Percentiles rank a stretch among this genome's conserved stretches.
Evolutionary conservation across 2,888 invertebrate genomes (phyloP).

Genomic region (Sinhomidia bicolor): DNA sequence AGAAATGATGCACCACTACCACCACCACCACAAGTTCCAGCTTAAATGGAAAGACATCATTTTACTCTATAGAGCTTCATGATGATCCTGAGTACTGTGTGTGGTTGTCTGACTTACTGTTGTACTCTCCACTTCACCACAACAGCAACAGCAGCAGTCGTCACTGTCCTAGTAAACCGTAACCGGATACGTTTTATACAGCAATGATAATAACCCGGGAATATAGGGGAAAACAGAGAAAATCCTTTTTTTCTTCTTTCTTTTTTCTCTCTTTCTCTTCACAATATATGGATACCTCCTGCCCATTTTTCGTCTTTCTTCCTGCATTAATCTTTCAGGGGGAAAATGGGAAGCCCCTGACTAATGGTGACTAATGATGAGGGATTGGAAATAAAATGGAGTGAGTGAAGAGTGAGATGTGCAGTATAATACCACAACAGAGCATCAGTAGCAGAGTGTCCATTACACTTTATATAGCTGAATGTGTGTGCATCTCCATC

Average conservation of each 20-base stretch:
- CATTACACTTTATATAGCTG: conserved; percentile 60
- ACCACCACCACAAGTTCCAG: not conserved
- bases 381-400: conserved; percentile 71
- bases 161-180: not conserved
- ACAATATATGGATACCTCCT: conserved; percentile 10
- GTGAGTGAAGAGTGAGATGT: conserved; percentile 68
- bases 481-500: too few species aligned
- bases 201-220: not conserved
- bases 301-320: conserved; percentile 57
- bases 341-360: conserved; percentile 63
- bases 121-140: not conserved
- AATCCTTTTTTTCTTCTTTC: conserved; percentile 9
- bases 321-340: conserved; percentile 65
- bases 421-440: conserved; percentile 35
- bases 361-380: conserved; percentile 73
- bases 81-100: not conserved
- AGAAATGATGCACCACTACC: too few species aligned
- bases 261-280: too few species aligned
- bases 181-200: conserved; percentile 6
- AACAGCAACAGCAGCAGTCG: not conserved
- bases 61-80: not conserved
- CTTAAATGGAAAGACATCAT: not conserved
- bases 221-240: not conserved
- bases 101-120: not conserved
- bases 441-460: too few species aligned